A percentile compares a stretch with the other conserved stretches of the same genome.
Conservation (phyloP, 2,888 invertebrate genomes). For the Dyspetes luteomarginatus region DNA sequence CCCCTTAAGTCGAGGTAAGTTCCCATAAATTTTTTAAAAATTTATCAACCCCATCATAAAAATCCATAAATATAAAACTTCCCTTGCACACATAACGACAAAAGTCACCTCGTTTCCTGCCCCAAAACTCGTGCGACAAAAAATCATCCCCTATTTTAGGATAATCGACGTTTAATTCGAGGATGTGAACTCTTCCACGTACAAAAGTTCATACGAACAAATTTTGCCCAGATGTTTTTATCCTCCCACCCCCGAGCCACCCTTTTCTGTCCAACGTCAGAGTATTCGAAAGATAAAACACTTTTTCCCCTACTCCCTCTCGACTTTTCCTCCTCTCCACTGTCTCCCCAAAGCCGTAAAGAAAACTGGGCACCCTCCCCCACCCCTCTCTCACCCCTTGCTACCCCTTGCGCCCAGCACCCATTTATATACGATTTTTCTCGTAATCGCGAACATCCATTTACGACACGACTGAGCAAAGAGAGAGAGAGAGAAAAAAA, state of each 20-base stretch:
- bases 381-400: not conserved
- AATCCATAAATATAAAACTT: too few species aligned
- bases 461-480: conserved; percentile 70
- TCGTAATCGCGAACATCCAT: conserved; percentile 82
- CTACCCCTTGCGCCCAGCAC: conserved; percentile 27
- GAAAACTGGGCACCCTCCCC: conserved; percentile 36
- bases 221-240: conserved; percentile 25
- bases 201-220: conserved; percentile 41
- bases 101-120: not conserved
- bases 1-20: too few species aligned
- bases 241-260: conserved; percentile 27
- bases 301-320: conserved; percentile 66
- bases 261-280: conserved; percentile 58
- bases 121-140: not conserved
- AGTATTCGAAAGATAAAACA: conserved; percentile 76
- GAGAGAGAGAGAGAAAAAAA: not conserved
- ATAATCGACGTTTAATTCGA: conserved; percentile 76
- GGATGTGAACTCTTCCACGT: conserved; percentile 64
- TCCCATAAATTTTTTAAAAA: too few species aligned
- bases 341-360: conserved; percentile 37
- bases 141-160: conserved; percentile 47
- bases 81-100: not conserved
- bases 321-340: conserved; percentile 68
- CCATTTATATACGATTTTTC: conserved; percentile 82
- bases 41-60: too few species aligned